These are phyloP conservation scores for Sciurus niger DNA, from an alignment of 2,113 vertebrate genomes.

Conservation along the genomic window DNA sequence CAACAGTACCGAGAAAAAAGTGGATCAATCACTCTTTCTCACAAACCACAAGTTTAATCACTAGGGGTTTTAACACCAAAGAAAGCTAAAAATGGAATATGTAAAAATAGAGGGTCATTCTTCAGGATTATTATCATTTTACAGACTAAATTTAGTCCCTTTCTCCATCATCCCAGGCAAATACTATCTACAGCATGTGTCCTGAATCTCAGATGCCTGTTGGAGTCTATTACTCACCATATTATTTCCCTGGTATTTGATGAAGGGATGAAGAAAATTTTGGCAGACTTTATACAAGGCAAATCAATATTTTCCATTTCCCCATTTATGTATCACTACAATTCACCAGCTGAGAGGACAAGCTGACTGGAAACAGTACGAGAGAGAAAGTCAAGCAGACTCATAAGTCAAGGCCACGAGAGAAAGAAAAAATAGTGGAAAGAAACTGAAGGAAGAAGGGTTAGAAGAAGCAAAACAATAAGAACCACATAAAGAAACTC, in stretches of 20 bases:
- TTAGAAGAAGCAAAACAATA: neutral
- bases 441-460: neutral
- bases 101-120: slow-evolving; percentile 41
- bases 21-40: neutral
- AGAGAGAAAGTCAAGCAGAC: neutral
- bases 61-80: neutral
- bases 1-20: neutral
- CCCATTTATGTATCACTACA: slow-evolving; percentile 54
- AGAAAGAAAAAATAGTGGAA: neutral
- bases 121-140: slow-evolving; percentile 19
- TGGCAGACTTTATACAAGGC: slow-evolving; percentile 58
- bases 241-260: slow-evolving; percentile 51
- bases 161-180: neutral
- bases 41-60: neutral
- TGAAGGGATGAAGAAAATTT: slow-evolving; percentile 51
- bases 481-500: neutral
- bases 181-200: neutral
- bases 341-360: slow-evolving; percentile 49
- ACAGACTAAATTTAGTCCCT: neutral
- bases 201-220: neutral
- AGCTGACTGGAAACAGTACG: neutral
- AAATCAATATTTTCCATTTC: slow-evolving; percentile 76
- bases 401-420: slow-evolving; percentile 22
- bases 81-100: slow-evolving; percentile 30
- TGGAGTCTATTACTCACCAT: neutral